These are phyloP conservation scores for Lota lota DNA, from an alignment of 2,113 vertebrate genomes.

Conservation along the genomic window DNA sequence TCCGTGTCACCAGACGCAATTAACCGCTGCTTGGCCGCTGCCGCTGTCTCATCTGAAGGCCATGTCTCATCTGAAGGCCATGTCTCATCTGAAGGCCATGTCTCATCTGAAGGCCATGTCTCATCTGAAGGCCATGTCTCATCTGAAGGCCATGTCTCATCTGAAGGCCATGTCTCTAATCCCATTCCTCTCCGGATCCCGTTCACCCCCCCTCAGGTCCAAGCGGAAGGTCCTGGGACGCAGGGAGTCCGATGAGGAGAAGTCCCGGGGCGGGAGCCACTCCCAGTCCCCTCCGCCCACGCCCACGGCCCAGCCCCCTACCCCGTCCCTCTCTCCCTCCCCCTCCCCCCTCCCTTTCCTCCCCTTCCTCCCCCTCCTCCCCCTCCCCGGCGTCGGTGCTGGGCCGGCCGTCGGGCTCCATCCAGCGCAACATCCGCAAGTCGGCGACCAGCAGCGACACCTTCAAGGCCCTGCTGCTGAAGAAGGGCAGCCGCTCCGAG, in stretches of 20 bases:
- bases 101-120: background rate
- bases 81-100: background rate
- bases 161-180: background rate
- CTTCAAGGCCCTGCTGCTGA: slow-evolving; percentile 97
- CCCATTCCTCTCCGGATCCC: background rate
- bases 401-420: slow-evolving; percentile 81
- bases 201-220: slow-evolving; percentile 72
- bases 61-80: too few relatives aligned
- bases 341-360: slow-evolving; percentile 82
- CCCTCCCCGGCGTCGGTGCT: slow-evolving; percentile 68
- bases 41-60: too few relatives aligned
- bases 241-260: slow-evolving; percentile 92
- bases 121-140: background rate
- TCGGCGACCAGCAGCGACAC: slow-evolving; percentile 94
- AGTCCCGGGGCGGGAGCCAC: slow-evolving; percentile 62
- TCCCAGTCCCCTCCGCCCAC: slow-evolving; percentile 87
- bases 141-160: background rate
- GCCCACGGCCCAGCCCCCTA: slow-evolving; percentile 66
- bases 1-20: too few relatives aligned
- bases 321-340: slow-evolving; percentile 64
- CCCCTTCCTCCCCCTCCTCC: too few relatives aligned
- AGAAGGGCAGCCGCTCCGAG: slow-evolving; percentile 91
- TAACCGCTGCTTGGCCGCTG: too few relatives aligned
- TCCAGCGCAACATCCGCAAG: slow-evolving; percentile 89
- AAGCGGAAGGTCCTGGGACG: slow-evolving; percentile 96